Base-by-base conservation (phyloP, 1,140 invertebrate genomes). In the Calephelis nemesis region DNA sequence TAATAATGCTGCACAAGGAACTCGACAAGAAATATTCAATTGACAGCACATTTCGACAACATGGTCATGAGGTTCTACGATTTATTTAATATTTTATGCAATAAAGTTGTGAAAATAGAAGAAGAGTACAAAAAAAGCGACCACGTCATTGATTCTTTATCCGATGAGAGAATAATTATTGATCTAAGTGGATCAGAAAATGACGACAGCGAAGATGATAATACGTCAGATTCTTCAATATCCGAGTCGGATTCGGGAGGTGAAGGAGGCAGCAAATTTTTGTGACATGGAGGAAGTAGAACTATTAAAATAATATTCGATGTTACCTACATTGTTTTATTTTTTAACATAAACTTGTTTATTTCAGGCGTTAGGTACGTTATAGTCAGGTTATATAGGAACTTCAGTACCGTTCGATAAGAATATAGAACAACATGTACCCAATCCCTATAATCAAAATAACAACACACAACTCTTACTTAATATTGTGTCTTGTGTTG, bases 1-100 rank as follows among this genome's bases (percentile, higher is more conserved):
- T 52, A 52, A 19, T 52, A 19, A 52, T 52, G 50, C 50, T 15
- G 50, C 50, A 52, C 50, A 52, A 52, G 50, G 50, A 52, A 19
- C 50, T 0, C 50, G 7, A 52, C 50, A 52, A 52, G 13, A 52
- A 52, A 52, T 19, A 52, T 52, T 52, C 50, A 11, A 52, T 19
- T 10, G 13, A 52, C 19, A 52, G 19, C 1, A 52, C 19, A 52
- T 52, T 52, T 52, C 13, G 50, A 30, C 30, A 30, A 30, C 30
- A 3, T 30, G 30, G 30, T 30, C 30, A 30, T 30, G 30, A 30
- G 30, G 19, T 52, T 52, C 19, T 52, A 52, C 19, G 50, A 19
- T 52, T 52, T 15, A 7, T 9, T 19, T 19, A 19, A 19, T 19
- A 2, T n/a, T 10, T 52, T 52, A 12, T 52, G 13, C 13, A 19